These are phyloP conservation scores for Lamprologus tigripictilis DNA, from an alignment of 2,113 vertebrate species.

Conservation along the genomic window DNA sequence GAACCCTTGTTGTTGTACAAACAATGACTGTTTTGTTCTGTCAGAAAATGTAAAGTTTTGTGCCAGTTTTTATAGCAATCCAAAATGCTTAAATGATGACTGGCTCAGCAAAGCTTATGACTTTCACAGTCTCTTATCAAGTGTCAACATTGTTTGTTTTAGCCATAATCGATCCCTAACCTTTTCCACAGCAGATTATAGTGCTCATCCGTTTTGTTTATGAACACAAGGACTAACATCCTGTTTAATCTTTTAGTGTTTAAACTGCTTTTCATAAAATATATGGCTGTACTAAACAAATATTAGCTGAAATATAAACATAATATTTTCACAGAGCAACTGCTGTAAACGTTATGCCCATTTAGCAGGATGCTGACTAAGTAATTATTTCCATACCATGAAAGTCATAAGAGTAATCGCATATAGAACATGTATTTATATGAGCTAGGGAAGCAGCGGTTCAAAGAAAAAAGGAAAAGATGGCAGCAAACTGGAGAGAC, in stretches of 20 bases:
- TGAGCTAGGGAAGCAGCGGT: not conserved
- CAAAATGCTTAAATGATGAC: not conserved
- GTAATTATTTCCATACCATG: constrained; percentile 30
- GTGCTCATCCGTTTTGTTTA: not conserved
- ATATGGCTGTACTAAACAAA: not conserved
- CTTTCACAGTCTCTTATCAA: not conserved
- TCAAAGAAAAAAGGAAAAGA: not conserved
- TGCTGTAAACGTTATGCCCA: not conserved
- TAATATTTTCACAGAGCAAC: not conserved
- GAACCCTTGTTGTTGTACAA: not conserved
- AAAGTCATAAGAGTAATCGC: constrained; percentile 39
- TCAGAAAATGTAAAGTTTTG: not conserved
- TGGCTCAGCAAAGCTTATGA: not conserved
- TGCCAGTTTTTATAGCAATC: not conserved
- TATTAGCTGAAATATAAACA: not conserved
- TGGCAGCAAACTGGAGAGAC: not conserved
- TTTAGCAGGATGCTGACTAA: constrained; percentile 33
- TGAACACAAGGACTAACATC: not conserved
- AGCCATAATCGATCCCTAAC: not conserved
- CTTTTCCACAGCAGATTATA: not conserved
- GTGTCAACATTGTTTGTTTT: not conserved
- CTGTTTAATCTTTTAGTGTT: not conserved
- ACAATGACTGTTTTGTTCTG: not conserved
- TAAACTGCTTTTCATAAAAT: not conserved
- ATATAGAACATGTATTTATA: not conserved